Evolutionary conservation across 2,113 vertebrate species (phyloP).

Genomic region (Mustela lutreola): DNA sequence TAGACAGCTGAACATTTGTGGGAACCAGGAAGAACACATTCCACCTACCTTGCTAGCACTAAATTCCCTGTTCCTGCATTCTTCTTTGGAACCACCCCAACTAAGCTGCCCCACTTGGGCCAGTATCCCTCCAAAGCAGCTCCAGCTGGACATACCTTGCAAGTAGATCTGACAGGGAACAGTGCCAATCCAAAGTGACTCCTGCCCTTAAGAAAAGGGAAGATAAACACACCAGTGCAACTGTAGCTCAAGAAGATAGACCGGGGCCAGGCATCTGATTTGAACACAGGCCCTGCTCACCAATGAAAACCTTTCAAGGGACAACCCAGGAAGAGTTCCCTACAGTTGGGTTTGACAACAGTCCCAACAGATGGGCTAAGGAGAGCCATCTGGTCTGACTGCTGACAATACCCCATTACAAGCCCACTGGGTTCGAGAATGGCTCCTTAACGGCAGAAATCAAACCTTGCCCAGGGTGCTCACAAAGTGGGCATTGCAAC

Average conservation of each 20-base stretch:
- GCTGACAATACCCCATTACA: neutral
- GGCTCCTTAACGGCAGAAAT: neutral
- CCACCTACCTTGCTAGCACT: neutral
- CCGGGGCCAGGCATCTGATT: neutral
- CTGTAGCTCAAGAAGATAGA: neutral
- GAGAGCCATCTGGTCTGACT: neutral
- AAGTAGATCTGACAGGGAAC: neutral
- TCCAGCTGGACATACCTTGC: neutral
- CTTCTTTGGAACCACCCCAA: neutral
- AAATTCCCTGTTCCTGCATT: neutral
- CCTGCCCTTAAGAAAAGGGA: neutral
- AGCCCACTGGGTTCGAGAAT: neutral
- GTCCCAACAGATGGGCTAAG: neutral
- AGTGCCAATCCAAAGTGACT: neutral
- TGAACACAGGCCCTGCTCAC: neutral
- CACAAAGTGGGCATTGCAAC: neutral
- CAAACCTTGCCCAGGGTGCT: neutral
- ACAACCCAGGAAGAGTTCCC: neutral
- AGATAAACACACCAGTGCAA: neutral
- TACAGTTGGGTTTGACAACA: neutral
- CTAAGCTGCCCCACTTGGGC: neutral
- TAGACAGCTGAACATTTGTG: too few species aligned
- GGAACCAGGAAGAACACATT: neutral
- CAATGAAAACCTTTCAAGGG: neutral
- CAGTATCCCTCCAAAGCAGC: neutral